phyloP scores from a whole-genome alignment of 2,888 invertebrate genomes.

The Embidobia sp. region DNA sequence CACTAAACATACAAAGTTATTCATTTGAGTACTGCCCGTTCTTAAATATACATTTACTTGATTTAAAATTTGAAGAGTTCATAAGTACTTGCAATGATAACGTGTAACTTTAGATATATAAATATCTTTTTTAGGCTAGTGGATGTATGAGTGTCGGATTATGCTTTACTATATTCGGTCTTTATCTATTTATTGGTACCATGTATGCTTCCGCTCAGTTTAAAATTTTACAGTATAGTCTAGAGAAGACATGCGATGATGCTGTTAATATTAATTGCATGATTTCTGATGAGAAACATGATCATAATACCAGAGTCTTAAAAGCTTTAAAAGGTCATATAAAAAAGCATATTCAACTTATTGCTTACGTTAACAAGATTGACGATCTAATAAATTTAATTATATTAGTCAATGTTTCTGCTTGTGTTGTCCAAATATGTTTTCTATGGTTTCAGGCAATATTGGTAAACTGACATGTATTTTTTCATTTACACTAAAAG shows the following conservation, averaged over 20 bases:
- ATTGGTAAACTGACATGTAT: too few relatives aligned
- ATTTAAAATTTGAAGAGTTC: too few relatives aligned
- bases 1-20: too few relatives aligned
- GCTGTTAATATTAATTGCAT: neutral
- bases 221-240: constrained; percentile 18
- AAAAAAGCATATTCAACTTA: constrained; percentile 27
- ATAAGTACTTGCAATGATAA: too few relatives aligned
- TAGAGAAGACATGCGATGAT: constrained; percentile 8
- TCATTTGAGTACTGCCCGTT: too few relatives aligned
- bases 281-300: neutral
- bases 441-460: constrained; percentile 31
- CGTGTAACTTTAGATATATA: too few relatives aligned
- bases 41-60: too few relatives aligned
- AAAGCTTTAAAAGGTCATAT: constrained; percentile 2
- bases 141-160: constrained; percentile 26
- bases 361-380: constrained; percentile 26
- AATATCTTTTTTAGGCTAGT: constrained; percentile 16
- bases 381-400: constrained; percentile 28
- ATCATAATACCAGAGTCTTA: neutral
- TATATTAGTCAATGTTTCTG: constrained; percentile 15
- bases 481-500: too few relatives aligned
- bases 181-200: constrained; percentile 21
- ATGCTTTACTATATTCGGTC: constrained; percentile 19
- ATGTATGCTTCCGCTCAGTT: constrained; percentile 34
- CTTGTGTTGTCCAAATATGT: constrained; percentile 33